A percentile compares a stretch with the other conserved stretches of the same genome.
phyloP scores from a whole-genome alignment of 2,113 vertebrate species.

The Anas platyrhynchos region DNA sequence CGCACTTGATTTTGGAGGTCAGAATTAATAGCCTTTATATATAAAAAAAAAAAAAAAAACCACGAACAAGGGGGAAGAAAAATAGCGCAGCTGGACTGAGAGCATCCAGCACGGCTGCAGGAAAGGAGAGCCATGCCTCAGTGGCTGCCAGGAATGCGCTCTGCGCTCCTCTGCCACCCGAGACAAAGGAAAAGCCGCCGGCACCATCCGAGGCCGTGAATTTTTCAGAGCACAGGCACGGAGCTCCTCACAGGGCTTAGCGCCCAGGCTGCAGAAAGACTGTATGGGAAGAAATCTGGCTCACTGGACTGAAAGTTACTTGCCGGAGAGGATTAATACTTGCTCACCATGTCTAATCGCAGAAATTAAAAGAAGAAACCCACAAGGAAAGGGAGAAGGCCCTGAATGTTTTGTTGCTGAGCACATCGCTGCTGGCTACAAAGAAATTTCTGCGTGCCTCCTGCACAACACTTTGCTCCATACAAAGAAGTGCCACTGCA shows the following conservation, averaged over 20 bases:
- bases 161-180: neutral
- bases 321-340: neutral
- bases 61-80: neutral
- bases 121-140: neutral
- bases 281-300: neutral
- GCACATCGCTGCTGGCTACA: neutral
- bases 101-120: neutral
- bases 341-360: neutral
- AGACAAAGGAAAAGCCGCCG: neutral
- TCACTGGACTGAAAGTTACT: neutral
- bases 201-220: too few species aligned
- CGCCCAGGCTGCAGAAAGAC: neutral
- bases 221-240: neutral
- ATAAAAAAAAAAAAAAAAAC: neutral
- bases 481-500: neutral
- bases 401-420: neutral
- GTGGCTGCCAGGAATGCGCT: neutral
- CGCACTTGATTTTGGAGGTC: neutral
- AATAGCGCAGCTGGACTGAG: neutral
- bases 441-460: neutral
- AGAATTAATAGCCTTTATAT: neutral
- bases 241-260: neutral
- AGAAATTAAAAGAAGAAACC: neutral
- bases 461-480: neutral
- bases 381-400: neutral